Percentiles rank a stretch among this genome's conserved stretches.
These are phyloP conservation scores for Onychostruthus taczanowskii DNA, from an alignment of 2,113 vertebrate genomes.

Conservation along the genomic window DNA sequence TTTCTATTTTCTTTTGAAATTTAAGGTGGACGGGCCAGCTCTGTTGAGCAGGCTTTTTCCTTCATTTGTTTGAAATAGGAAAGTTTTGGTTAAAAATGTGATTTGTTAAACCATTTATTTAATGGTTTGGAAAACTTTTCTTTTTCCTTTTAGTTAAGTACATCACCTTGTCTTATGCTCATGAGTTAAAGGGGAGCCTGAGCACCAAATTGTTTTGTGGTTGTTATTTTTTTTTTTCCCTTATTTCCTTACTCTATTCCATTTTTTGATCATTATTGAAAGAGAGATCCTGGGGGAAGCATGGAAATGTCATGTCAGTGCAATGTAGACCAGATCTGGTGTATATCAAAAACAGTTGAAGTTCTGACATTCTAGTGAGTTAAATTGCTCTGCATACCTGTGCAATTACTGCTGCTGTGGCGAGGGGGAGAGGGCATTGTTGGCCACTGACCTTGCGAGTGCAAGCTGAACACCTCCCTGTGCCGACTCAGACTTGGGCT, in stretches of 20 bases:
- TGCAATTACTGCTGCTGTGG: background rate
- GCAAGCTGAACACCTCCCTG: constrained; percentile 3
- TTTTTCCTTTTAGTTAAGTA: background rate
- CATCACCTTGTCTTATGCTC: background rate
- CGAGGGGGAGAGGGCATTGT: background rate
- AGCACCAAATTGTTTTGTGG: background rate
- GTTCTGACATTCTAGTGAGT: background rate
- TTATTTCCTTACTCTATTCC: fast-evolving
- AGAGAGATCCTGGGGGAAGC: background rate
- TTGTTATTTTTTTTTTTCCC: fast-evolving
- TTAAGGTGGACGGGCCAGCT: background rate
- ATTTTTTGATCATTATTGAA: background rate
- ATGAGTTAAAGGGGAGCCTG: background rate
- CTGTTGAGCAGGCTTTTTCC: background rate
- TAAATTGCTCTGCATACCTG: background rate
- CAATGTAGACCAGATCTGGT: background rate
- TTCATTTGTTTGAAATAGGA: background rate
- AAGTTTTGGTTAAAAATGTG: background rate
- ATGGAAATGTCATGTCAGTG: background rate
- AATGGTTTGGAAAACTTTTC: background rate
- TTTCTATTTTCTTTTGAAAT: background rate
- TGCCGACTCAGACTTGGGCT: background rate
- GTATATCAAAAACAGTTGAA: background rate
- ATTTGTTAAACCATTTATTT: background rate
- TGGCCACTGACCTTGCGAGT: constrained; percentile 6